Evolutionary conservation across 2,797 vertebrate genomes (phyloP).

Genomic region (Otolemur crassicaudatus): DNA sequence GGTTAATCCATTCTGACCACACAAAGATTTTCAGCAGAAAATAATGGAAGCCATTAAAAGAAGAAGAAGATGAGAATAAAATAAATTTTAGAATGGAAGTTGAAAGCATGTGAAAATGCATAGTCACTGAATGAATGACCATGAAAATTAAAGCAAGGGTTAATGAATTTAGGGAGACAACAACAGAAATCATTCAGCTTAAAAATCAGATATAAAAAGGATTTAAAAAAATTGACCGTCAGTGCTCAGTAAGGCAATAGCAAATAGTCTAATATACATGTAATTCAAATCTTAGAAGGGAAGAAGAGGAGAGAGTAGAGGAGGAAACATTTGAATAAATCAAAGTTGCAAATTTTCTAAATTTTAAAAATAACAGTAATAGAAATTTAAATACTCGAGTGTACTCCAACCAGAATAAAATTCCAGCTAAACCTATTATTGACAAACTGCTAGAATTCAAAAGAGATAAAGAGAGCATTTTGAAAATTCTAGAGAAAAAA

Average conservation of each 20-base stretch:
- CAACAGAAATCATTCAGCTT: neutral
- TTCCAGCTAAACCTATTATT: neutral
- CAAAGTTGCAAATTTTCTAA: neutral
- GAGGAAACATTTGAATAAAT: neutral
- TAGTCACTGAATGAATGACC: neutral
- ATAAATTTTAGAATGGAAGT: neutral
- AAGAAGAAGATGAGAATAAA: neutral
- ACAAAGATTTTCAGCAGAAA: neutral
- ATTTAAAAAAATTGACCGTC: neutral
- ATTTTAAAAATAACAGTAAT: neutral
- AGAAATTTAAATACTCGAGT: neutral
- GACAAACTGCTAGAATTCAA: neutral
- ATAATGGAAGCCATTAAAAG: neutral
- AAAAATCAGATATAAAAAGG: neutral
- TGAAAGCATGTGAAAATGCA: neutral
- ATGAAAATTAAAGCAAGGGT: neutral
- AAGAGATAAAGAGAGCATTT: neutral
- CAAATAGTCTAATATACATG: neutral
- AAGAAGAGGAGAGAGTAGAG: neutral
- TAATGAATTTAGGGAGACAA: neutral
- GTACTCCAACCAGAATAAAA: neutral
- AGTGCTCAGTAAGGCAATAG: neutral
- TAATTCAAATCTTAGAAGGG: neutral
- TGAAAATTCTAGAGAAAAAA: neutral
- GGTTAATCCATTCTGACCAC: neutral